phyloP scores from a whole-genome alignment of 2,113 vertebrate genomes.

The Lagopus muta region DNA sequence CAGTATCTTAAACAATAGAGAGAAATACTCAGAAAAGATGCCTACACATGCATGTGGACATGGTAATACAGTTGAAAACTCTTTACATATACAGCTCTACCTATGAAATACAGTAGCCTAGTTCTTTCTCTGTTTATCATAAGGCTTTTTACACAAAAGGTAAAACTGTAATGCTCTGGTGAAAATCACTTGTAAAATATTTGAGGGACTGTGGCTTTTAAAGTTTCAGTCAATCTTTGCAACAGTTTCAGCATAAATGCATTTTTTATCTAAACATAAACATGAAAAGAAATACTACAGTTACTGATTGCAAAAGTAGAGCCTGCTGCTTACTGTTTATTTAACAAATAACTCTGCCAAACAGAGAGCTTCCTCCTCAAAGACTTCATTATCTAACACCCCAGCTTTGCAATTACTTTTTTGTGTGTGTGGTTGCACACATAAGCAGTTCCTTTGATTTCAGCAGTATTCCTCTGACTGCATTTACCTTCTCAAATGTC shows the following conservation, averaged over 20 bases:
- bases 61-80: background rate
- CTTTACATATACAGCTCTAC: background rate
- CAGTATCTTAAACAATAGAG: background rate
- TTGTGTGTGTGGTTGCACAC: background rate
- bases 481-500: conserved; percentile 31
- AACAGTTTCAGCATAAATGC: background rate
- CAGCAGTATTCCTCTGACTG: background rate
- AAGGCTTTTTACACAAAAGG: conserved; percentile 9
- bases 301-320: background rate
- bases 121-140: background rate
- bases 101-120: background rate
- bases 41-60: background rate
- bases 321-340: conserved; percentile 1
- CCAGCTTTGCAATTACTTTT: conserved; percentile 21
- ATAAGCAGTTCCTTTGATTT: conserved; percentile 12
- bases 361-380: conserved; percentile 35
- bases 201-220: conserved; percentile 1
- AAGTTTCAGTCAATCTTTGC: conserved; percentile 7
- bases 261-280: conserved; percentile 43
- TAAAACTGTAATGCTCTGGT: background rate
- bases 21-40: background rate
- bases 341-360: conserved; percentile 34
- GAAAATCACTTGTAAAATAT: conserved; percentile 24
- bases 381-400: conserved; percentile 37
- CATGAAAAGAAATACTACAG: background rate